phyloP scores from a whole-genome alignment of 2,888 invertebrate species.

The Eledona agricola region DNA sequence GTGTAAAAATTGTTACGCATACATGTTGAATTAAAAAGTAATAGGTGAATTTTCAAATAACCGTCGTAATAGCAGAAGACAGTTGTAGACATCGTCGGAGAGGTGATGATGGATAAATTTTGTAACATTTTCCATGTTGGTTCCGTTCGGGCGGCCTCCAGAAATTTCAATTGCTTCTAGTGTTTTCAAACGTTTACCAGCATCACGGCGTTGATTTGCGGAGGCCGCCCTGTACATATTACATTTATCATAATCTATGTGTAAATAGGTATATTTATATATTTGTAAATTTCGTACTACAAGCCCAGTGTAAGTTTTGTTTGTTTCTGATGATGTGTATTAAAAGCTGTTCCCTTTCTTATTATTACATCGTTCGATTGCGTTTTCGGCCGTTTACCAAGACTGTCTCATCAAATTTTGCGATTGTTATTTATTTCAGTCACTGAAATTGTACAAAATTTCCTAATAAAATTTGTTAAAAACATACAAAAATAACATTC shows the following conservation, averaged over 20 bases:
- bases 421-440: conserved; percentile 49
- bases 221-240: conserved; percentile 53
- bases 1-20: conserved; percentile 41
- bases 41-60: conserved; percentile 31
- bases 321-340: conserved; percentile 14
- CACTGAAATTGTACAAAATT: conserved; percentile 56
- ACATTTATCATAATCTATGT: conserved; percentile 46
- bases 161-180: conserved; percentile 3
- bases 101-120: conserved; percentile 17
- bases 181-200: not conserved
- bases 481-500: conserved; percentile 48
- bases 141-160: conserved; percentile 22
- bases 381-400: conserved; percentile 36
- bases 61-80: conserved; percentile 24
- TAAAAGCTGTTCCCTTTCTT: conserved; percentile 34
- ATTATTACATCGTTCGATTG: conserved; percentile 46
- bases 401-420: conserved; percentile 37
- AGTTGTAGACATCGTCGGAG: conserved; percentile 17
- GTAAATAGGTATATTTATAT: conserved; percentile 57
- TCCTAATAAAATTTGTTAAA: conserved; percentile 51
- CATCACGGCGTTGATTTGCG: conserved; percentile 29
- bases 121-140: conserved; percentile 29
- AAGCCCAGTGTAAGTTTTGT: conserved; percentile 44
- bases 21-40: conserved; percentile 37
- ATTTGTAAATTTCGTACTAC: conserved; percentile 60